Evolutionary conservation across 2,797 vertebrate genomes (phyloP).

Genomic region (Percopsis omiscomaycus): DNA sequence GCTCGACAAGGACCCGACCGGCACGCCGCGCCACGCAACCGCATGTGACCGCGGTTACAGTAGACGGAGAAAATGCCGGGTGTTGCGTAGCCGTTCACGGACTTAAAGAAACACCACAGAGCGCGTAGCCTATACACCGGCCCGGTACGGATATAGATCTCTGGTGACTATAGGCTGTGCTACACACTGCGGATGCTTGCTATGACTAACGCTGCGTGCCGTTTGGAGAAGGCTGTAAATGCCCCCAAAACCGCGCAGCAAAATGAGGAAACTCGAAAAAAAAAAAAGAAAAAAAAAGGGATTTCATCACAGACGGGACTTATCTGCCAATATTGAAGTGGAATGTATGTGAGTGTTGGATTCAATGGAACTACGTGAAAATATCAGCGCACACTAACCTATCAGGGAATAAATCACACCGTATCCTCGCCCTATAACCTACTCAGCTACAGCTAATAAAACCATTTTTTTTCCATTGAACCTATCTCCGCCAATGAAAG

Average conservation of each 20-base stretch:
- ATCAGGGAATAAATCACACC: not conserved
- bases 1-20: constrained; percentile 53
- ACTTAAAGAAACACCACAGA: constrained; percentile 41
- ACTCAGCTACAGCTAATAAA: constrained; percentile 42
- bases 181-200: constrained; percentile 72
- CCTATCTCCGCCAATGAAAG: constrained; percentile 46
- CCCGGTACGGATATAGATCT: constrained; percentile 47
- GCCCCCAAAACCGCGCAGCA: not conserved
- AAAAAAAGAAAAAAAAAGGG: no score
- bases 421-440: constrained; percentile 26
- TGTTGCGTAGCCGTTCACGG: not conserved
- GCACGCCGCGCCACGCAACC: constrained; percentile 20
- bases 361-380: constrained; percentile 54
- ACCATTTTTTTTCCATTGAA: constrained; percentile 26
- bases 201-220: constrained; percentile 79
- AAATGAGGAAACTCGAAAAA: no score
- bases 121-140: constrained; percentile 50
- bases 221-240: not conserved
- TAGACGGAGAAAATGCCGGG: constrained; percentile 1
- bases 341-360: constrained; percentile 38
- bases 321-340: not conserved
- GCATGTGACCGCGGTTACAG: constrained; percentile 52
- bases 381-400: constrained; percentile 21
- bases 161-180: constrained; percentile 48
- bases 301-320: not conserved